A percentile compares a stretch with the other conserved stretches of the same genome.
Conservation (phyloP, 2,797 vertebrate genomes). For the Bovichtus diacanthus region DNA sequence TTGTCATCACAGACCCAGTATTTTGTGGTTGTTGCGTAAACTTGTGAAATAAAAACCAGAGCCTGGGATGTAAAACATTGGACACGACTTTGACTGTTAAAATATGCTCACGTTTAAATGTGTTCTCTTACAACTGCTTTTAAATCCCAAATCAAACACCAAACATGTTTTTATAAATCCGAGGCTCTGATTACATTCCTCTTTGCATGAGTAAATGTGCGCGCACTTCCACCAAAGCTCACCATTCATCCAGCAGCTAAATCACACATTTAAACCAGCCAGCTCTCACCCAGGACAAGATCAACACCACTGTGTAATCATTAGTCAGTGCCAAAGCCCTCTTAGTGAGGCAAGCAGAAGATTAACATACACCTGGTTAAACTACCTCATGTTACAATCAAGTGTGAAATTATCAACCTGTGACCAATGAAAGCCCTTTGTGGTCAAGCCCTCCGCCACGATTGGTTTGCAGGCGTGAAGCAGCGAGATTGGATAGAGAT, state of each 20-base stretch:
- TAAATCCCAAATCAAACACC: conserved; percentile 15
- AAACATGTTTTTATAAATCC: conserved; percentile 29
- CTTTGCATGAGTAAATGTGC: conserved; percentile 30
- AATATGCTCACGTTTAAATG: conserved; percentile 14
- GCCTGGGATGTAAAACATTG: conserved; percentile 51
- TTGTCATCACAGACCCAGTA: conserved; percentile 33
- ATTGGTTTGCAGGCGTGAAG: conserved; percentile 68
- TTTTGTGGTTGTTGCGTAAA: no score
- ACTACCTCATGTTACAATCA: conserved; percentile 61
- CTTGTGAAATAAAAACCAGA: conserved; percentile 47
- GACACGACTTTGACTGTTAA: background rate
- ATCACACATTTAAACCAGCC: conserved; percentile 44
- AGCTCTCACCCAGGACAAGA: conserved; percentile 57
- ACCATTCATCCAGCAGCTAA: conserved; percentile 47
- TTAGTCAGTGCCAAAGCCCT: conserved; percentile 56
- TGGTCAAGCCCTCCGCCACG: conserved; percentile 57
- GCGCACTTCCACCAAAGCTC: conserved; percentile 64
- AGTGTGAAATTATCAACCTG: conserved; percentile 67
- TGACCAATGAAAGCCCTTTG: conserved; percentile 64
- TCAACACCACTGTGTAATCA: conserved; percentile 70
- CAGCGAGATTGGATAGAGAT: conserved; percentile 73
- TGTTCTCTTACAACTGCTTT: background rate
- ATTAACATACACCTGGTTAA: conserved; percentile 63
- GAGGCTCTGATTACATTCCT: conserved; percentile 64
- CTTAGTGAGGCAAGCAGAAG: conserved; percentile 56